Evolutionary conservation across 2,113 vertebrate species (phyloP), one percentile per base, ranked within the genome.

Genomic region (Setophaga kirtlandii): DNA sequence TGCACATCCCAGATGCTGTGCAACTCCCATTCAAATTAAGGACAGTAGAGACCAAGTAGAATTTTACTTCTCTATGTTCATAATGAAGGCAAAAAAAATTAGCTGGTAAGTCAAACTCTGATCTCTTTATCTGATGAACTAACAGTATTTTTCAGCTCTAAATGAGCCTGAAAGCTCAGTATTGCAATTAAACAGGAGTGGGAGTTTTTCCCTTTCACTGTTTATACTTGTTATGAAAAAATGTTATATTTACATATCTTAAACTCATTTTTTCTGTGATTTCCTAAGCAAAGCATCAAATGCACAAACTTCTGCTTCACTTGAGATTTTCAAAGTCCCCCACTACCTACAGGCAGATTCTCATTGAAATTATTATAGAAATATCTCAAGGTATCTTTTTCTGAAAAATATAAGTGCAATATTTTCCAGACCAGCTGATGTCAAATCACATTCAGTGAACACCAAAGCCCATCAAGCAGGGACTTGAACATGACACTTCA

Each of bases 1-100:
- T 70, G 10, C 25, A 3, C 15, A 35, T 39, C 23, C 28, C 14
- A 28, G 28, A 33, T 1, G 0, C 0, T 5, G 20, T 35, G 35
- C 31, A 93, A 30, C 23, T 75, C 30, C 27, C 22, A 14, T 11
- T 24, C 33, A 39, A 63, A 62, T 30, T 71, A 62, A 62, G 42
- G 63, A 49, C 8, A 74, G 33, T 1, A 2, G 17, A 83, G 24
- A 90, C 9, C 10, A 90, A 65, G 46, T 11, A 53, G 65, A 62
- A 53, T 58, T 91, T 89, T 71, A 64, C 42, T 59, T 68, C 18
- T 50, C 35, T 23, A 1, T 35, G 11, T 22, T 77, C 69, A 53
- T 59, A 39, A 63, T 2, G 5, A 80, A 49, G 37, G 35, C 27
- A 46, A 70, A 93, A 93, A 85, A 83, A 44, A 74, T n/a, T 37